Evolutionary conservation across 2,888 invertebrate species (phyloP).

Genomic region (Perizoma affinitatum): DNA sequence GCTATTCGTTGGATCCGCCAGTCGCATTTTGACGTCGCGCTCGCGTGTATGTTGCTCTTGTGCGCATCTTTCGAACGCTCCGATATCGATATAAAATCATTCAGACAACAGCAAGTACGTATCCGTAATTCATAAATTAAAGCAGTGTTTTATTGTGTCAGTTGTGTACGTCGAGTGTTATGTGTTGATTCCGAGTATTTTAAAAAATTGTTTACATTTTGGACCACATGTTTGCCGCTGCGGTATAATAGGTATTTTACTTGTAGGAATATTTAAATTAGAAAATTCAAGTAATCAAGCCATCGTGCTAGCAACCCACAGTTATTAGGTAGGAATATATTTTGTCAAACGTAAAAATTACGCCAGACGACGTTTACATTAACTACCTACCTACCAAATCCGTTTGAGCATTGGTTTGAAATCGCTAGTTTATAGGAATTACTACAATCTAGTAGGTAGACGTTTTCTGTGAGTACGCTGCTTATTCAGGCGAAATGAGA

Average conservation of each 20-base stretch:
- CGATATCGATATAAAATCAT: slow-evolving; percentile 70
- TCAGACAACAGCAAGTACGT: slow-evolving; percentile 68
- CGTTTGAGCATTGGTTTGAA: too few species aligned
- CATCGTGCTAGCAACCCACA: too few species aligned
- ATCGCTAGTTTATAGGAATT: background rate
- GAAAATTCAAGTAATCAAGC: slow-evolving; percentile 15
- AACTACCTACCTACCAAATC: too few species aligned
- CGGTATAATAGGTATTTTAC: slow-evolving; percentile 38
- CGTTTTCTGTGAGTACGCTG: slow-evolving; percentile 47
- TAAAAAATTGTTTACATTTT: slow-evolving; percentile 72
- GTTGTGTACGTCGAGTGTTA: slow-evolving; percentile 26
- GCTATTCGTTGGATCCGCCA: slow-evolving; percentile 51
- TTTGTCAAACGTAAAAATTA: too few species aligned
- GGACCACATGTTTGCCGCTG: slow-evolving; percentile 65
- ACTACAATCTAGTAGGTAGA: slow-evolving; percentile 7
- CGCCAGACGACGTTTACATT: too few species aligned
- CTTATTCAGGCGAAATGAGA: slow-evolving; percentile 72
- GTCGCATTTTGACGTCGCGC: slow-evolving; percentile 73
- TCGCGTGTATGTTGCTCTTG: slow-evolving; percentile 54
- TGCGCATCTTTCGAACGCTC: slow-evolving; percentile 67
- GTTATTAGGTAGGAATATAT: too few species aligned
- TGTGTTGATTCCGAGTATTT: slow-evolving; percentile 40
- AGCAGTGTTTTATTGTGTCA: slow-evolving; percentile 28
- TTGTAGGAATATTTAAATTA: slow-evolving; percentile 14
- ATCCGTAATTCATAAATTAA: slow-evolving; percentile 36